These are phyloP conservation scores for Lutraria rhynchaena DNA, from an alignment of 1,140 invertebrate genomes.

Conservation along the genomic window DNA sequence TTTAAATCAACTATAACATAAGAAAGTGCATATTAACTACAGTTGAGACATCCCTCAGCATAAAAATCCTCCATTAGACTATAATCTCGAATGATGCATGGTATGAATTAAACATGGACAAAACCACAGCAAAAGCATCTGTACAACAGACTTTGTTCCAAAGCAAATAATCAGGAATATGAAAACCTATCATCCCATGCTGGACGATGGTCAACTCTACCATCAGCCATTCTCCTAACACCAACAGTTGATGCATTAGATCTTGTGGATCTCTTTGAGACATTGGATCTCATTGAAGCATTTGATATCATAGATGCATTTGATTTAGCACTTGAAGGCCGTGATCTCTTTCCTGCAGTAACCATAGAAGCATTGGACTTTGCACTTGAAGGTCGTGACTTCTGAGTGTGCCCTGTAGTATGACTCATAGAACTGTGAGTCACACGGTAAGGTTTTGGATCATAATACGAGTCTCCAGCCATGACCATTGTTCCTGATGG, in stretches of 20 bases:
- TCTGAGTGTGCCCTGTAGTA: slow-evolving; percentile 23
- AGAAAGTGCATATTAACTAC: too few relatives aligned
- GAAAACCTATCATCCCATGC: slow-evolving; percentile 55
- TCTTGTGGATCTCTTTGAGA: slow-evolving; percentile 35
- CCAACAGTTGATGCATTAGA: slow-evolving; percentile 2
- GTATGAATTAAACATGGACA: too few relatives aligned
- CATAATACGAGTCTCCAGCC: slow-evolving; percentile 6
- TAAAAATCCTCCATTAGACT: too few relatives aligned
- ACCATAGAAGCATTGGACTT: slow-evolving; percentile 50
- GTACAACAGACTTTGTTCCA: too few relatives aligned
- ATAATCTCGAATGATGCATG: too few relatives aligned
- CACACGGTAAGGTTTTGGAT: neutral
- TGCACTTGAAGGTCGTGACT: slow-evolving; percentile 53
- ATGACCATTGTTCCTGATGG: slow-evolving; percentile 60
- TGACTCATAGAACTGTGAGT: slow-evolving; percentile 44
- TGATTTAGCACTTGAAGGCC: slow-evolving; percentile 54
- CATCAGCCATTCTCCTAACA: slow-evolving; percentile 17
- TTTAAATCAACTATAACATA: too few relatives aligned
- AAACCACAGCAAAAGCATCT: too few relatives aligned
- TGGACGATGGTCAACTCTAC: slow-evolving; percentile 30
- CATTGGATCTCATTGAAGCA: slow-evolving; percentile 52
- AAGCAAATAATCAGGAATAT: slow-evolving; percentile 32
- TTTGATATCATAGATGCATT: slow-evolving; percentile 56
- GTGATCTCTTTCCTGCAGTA: slow-evolving; percentile 33
- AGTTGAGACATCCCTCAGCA: too few relatives aligned